Percentiles rank a stretch among this genome's conserved stretches.
These are phyloP conservation scores for Camelus dromedarius DNA, from an alignment of 2,113 vertebrate genomes.

Conservation along the genomic window DNA sequence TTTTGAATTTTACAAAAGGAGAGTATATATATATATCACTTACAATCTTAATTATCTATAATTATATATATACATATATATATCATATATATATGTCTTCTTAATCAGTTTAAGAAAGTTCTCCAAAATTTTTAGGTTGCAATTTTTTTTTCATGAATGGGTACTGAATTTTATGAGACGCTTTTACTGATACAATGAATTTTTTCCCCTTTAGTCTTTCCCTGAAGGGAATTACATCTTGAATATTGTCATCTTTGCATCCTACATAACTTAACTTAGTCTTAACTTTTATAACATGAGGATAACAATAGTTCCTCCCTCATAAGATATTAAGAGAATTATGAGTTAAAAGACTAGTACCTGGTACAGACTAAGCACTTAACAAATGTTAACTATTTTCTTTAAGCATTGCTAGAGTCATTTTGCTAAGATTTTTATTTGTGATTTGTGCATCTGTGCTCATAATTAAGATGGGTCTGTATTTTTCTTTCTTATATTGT, in stretches of 20 bases:
- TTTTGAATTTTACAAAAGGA: not conserved
- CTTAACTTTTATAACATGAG: constrained; percentile 10
- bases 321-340: not conserved
- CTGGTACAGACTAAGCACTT: not conserved
- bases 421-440: constrained; percentile 22
- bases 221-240: not conserved
- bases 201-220: not conserved
- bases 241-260: not conserved
- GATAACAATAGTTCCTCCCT: not conserved
- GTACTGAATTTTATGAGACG: not conserved
- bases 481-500: constrained; percentile 29
- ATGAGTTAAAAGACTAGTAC: not conserved
- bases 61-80: not conserved
- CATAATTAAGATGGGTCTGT: not conserved
- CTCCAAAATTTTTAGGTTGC: not conserved
- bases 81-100: too few species aligned
- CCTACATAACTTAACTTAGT: not conserved
- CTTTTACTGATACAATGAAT: not conserved
- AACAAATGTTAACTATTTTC: not conserved
- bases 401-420: not conserved
- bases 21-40: not conserved
- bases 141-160: not conserved
- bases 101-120: not conserved
- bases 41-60: not conserved
- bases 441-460: not conserved